A percentile compares a stretch with the other conserved stretches of the same genome.
Conservation (phyloP, 2,888 invertebrate species). For the Diarsia brunnea region DNA sequence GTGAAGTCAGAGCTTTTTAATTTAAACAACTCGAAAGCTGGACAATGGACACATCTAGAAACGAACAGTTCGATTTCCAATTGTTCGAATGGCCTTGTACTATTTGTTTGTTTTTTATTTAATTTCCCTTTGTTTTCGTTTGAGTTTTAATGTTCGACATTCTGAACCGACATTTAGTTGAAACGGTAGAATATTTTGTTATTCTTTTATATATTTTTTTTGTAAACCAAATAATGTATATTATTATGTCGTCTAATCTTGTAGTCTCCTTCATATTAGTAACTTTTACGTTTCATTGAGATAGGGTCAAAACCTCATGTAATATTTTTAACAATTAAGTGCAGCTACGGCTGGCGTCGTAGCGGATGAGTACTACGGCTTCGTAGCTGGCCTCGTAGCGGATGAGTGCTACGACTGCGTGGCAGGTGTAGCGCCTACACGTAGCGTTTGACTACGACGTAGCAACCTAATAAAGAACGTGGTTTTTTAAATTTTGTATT, state of each 20-base stretch:
- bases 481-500: not conserved
- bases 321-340: not conserved
- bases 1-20: slow-evolving; percentile 19
- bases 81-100: not conserved
- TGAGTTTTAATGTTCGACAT: not conserved
- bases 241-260: not conserved
- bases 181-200: not conserved
- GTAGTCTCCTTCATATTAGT: not conserved
- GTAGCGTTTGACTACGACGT: slow-evolving; percentile 7
- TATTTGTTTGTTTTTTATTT: not conserved
- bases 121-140: not conserved
- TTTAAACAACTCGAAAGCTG: slow-evolving; percentile 3
- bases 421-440: slow-evolving; percentile 13
- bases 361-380: slow-evolving; percentile 11
- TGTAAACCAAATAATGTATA: not conserved
- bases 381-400: not conserved
- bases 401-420: slow-evolving; percentile 1
- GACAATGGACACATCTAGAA: not conserved
- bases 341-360: not conserved
- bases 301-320: not conserved
- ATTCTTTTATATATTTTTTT: not conserved
- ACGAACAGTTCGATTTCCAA: not conserved
- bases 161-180: not conserved
- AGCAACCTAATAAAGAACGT: not conserved
- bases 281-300: not conserved